A percentile compares a stretch with the other conserved stretches of the same genome.
These are phyloP conservation scores for Drosophila burlai DNA, from an alignment of 1,140 invertebrate genomes.

Conservation along the genomic window DNA sequence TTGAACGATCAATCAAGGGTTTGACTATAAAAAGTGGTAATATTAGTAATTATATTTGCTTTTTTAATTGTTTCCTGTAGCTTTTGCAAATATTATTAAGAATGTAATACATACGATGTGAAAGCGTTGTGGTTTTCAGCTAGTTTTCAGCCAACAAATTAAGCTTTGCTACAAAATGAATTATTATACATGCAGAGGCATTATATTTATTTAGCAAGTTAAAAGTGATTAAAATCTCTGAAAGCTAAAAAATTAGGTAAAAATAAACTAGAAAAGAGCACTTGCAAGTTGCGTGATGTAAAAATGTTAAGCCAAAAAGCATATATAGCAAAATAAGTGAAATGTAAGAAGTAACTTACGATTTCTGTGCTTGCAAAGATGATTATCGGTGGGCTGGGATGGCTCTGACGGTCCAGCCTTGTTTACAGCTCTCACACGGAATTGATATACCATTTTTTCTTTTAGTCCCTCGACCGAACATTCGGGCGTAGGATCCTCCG, in stretches of 20 bases:
- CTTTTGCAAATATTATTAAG: background rate
- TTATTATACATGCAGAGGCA: conserved; percentile 6
- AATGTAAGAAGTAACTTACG: conserved; percentile 89
- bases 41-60: conserved; percentile 85
- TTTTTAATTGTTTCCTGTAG: background rate
- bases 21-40: conserved; percentile 88
- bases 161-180: conserved; percentile 1
- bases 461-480: conserved; percentile 94
- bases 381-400: conserved; percentile 96
- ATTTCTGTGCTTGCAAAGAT: conserved; percentile 96
- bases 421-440: conserved; percentile 96
- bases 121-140: conserved; percentile 32
- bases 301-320: conserved; percentile 69
- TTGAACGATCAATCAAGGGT: conserved; percentile 96
- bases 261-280: background rate
- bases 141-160: background rate
- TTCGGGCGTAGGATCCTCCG: conserved; percentile 91
- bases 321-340: background rate
- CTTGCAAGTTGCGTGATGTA: conserved; percentile 1
- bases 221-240: background rate
- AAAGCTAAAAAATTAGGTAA: background rate
- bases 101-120: conserved; percentile 42
- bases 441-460: conserved; percentile 97
- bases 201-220: background rate
- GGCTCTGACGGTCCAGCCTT: conserved; percentile 95